Evolutionary conservation across 2,888 invertebrate species (phyloP), one percentile per base, ranked within the genome.

Genomic region (Latrodectus elegans): DNA sequence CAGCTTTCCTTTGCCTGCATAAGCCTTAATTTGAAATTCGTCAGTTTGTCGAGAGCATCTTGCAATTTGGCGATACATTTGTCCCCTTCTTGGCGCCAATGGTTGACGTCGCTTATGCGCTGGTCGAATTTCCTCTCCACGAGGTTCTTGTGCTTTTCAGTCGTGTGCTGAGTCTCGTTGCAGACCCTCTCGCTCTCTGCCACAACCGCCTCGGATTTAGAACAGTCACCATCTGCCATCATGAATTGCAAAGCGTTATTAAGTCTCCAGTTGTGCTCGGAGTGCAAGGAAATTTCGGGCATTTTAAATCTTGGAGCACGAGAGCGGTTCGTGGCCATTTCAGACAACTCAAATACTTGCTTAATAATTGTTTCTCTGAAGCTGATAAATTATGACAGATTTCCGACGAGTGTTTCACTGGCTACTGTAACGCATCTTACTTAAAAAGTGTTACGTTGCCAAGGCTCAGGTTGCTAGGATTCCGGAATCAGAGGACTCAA

Each of bases 91-190:
- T 73, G 65, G 22, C 82, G 71, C 87, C 87, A 87, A 17, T 82
- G 51, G 52, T 87, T 70, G 64, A 87, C 87, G 38, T 87, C 87
- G 9, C 77, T 71, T n/a, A 87, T 87, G n/a, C 87, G 64, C 49
- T 82, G 78, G 55, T 87, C 87, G 26, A 81, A 87, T 38, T 82
- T 82, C 26, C 87, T 72, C 22, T 87, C 87, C n/a, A 87, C 87
- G 15, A 78, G 82, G 4, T 55, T 64, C 17, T 82, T 87, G 26
- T 55, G 38, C 26, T 82, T 82, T 12, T 82, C 77, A 2, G 78
- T 87, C n/a, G 73, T 53, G 15, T 87, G 77, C 4, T 68, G 55
- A 0, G 87, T 87, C 49, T 77, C 87, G 53, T 78, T 60, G 82
- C 87, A 87, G 0, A 87, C 38, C 17, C 87, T 72, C n/a, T 87